phyloP scores from a whole-genome alignment of 2,113 vertebrate species.

The Oncorhynchus tshawytscha region DNA sequence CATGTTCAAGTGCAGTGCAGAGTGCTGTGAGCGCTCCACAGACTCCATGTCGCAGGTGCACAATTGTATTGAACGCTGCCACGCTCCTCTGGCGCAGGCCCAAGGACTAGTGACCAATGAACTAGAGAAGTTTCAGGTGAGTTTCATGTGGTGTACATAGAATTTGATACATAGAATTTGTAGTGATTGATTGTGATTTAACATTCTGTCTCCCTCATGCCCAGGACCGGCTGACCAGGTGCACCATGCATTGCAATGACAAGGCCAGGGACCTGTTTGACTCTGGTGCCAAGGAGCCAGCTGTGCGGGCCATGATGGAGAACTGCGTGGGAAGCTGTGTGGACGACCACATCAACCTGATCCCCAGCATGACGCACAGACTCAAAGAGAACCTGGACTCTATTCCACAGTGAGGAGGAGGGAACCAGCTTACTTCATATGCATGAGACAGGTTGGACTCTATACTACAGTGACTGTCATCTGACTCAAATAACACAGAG shows the following conservation, averaged over 20 bases:
- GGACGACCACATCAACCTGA: conserved; percentile 84
- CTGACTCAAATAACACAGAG: background rate
- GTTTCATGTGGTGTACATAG: background rate
- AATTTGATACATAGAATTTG: too few relatives aligned
- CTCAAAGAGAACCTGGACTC: conserved; percentile 81
- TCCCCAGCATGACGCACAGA: conserved; percentile 86
- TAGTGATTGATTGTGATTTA: background rate
- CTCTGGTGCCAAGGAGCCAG: conserved; percentile 75
- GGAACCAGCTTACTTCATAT: background rate
- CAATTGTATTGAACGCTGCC: conserved; percentile 91
- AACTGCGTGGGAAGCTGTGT: conserved; percentile 83
- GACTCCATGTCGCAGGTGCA: conserved; percentile 89
- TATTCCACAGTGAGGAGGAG: conserved; percentile 70
- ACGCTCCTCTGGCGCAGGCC: conserved; percentile 84
- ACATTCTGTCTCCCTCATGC: background rate
- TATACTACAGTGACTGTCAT: too few relatives aligned
- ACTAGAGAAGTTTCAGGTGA: conserved; percentile 91
- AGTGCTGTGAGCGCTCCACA: conserved; percentile 80
- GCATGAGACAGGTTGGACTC: background rate
- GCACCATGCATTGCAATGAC: conserved; percentile 88
- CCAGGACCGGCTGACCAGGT: conserved; percentile 84
- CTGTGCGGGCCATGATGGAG: conserved; percentile 79
- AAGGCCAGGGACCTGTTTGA: conserved; percentile 85
- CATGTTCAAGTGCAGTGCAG: conserved; percentile 92
- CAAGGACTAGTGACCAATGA: conserved; percentile 87